Percentiles rank a stretch among this genome's conserved stretches.
Evolutionary conservation across 1,140 invertebrate species (phyloP).

Genomic region (Eulimnadia texana): DNA sequence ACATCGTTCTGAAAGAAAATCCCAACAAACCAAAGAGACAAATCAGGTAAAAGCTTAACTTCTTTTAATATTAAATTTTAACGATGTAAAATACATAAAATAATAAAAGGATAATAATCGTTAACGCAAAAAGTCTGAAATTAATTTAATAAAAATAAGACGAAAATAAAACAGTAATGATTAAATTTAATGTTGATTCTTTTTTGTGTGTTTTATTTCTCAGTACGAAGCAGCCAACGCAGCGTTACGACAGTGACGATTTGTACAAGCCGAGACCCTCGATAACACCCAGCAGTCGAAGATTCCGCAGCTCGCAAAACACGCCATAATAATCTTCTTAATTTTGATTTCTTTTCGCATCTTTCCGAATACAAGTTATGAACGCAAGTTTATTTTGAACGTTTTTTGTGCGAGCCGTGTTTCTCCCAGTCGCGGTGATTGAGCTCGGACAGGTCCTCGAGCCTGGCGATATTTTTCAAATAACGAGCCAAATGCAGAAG

Average conservation of each 20-base stretch:
- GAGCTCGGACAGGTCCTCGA: conserved; percentile 67
- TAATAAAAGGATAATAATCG: too few relatives aligned
- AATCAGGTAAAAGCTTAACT: too few relatives aligned
- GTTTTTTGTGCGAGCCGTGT: conserved; percentile 29
- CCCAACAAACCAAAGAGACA: too few relatives aligned
- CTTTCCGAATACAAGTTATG: neutral
- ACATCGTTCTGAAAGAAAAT: too few relatives aligned
- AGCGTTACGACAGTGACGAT: conserved; percentile 48
- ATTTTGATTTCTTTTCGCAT: neutral
- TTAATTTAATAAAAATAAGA: neutral
- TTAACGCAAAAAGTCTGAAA: too few relatives aligned
- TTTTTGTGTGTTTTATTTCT: neutral
- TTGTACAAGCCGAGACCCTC: conserved; percentile 49
- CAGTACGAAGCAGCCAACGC: conserved; percentile 20
- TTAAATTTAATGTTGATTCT: too few relatives aligned
- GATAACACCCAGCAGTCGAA: conserved; percentile 33
- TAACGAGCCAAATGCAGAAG: conserved; percentile 68
- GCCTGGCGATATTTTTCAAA: conserved; percentile 62
- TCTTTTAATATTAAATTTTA: too few relatives aligned
- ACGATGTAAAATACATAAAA: too few relatives aligned
- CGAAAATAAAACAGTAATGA: too few relatives aligned
- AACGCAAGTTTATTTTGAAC: neutral
- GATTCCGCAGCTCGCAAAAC: conserved; percentile 24
- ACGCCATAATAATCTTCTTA: neutral
- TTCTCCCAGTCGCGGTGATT: conserved; percentile 88